Percentiles rank a stretch among this genome's conserved stretches.
Conservation (phyloP, 1,140 invertebrate genomes). For the Metopolophium dirhodum region DNA sequence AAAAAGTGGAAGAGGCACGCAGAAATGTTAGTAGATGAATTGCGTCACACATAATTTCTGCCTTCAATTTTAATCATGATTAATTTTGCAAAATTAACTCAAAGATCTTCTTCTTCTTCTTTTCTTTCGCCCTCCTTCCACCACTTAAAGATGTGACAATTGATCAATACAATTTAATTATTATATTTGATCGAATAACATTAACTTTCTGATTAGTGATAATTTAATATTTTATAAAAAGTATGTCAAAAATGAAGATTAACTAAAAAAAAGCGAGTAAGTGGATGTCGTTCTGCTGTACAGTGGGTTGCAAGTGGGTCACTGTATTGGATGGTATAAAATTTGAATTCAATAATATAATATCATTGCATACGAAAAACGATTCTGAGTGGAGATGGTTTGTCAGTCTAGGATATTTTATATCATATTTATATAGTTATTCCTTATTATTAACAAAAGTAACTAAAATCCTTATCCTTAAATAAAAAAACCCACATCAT, state of each 20-base stretch:
- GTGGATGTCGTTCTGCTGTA: too few species aligned
- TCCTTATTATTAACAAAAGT: too few species aligned
- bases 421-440: too few species aligned
- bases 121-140: background rate
- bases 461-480: too few species aligned
- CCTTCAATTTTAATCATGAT: constrained; percentile 7
- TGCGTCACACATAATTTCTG: background rate
- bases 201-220: background rate
- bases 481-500: too few species aligned
- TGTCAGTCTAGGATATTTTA: too few species aligned
- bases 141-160: background rate
- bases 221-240: constrained; percentile 1
- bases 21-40: background rate
- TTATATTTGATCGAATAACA: background rate
- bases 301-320: too few species aligned
- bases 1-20: background rate
- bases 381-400: too few species aligned
- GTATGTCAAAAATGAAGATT: background rate
- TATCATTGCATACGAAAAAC: too few species aligned
- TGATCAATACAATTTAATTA: background rate
- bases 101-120: background rate
- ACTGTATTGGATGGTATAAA: too few species aligned
- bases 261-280: too few species aligned
- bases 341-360: too few species aligned
- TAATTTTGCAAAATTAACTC: background rate